Evolutionary conservation across 2,888 invertebrate species (phyloP).

Genomic region (Synergus laeviventris): DNA sequence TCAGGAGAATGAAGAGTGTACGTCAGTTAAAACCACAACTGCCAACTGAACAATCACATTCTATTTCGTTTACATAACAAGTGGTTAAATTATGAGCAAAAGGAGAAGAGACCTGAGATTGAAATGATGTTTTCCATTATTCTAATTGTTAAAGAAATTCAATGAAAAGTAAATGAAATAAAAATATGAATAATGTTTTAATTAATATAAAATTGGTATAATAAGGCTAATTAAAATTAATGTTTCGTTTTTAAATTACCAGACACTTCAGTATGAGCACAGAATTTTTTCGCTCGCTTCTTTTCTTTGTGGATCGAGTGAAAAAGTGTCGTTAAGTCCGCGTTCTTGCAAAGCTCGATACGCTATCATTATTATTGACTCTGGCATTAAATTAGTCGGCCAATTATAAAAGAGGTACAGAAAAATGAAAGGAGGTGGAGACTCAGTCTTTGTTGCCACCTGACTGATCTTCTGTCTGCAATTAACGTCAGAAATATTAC

Average conservation of each 20-base stretch:
- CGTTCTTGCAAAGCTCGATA: not conserved
- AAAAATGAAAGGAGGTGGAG: conserved; percentile 37
- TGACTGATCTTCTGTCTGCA: conserved; percentile 33
- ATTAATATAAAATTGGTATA: not conserved
- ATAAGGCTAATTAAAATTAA: not conserved
- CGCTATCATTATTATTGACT: conserved; percentile 40
- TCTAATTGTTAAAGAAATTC: not conserved
- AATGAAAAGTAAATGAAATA: not conserved
- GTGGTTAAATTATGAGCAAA: conserved; percentile 18
- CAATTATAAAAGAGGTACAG: conserved; percentile 49
- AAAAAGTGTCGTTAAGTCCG: conserved; percentile 25
- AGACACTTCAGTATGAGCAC: conserved; percentile 9
- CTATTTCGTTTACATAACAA: conserved; percentile 42
- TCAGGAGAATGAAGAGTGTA: conserved; percentile 40
- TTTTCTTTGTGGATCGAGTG: conserved; percentile 2
- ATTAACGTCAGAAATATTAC: conserved; percentile 39
- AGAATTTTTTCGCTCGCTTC: not conserved
- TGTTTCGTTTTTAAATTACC: not conserved
- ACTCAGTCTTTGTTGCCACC: conserved; percentile 26
- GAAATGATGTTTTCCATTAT: too few species aligned
- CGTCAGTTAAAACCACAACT: conserved; percentile 46
- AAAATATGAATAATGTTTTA: not conserved
- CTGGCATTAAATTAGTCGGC: conserved; percentile 44
- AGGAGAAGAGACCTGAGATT: too few species aligned
- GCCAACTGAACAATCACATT: conserved; percentile 49